Evolutionary conservation across 1,140 invertebrate genomes (phyloP).

Genomic region (Aporrectodea caliginosa): DNA sequence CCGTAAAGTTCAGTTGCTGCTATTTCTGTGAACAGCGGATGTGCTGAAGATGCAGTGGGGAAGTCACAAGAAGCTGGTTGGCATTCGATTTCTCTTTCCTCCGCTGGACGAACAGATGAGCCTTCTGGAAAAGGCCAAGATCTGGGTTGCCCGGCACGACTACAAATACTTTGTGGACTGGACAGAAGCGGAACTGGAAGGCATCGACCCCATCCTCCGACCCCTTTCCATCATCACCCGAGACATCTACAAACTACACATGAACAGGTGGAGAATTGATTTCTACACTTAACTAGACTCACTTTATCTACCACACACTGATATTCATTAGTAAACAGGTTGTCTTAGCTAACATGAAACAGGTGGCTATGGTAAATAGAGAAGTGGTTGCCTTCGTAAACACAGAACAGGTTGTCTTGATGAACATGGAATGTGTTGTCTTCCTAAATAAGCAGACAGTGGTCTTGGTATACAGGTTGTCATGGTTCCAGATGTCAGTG

Average conservation of each 20-base stretch:
- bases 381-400: too few species aligned
- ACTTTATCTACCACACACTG: too few species aligned
- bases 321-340: too few species aligned
- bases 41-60: background rate
- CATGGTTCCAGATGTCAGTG: too few species aligned
- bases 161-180: conserved; percentile 38
- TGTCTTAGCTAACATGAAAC: too few species aligned
- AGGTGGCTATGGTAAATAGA: too few species aligned
- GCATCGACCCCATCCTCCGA: conserved; percentile 28
- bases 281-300: too few species aligned
- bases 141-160: conserved; percentile 36
- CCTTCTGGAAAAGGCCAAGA: conserved; percentile 27
- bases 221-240: conserved; percentile 33
- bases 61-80: conserved; percentile 26
- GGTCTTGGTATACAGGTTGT: too few species aligned
- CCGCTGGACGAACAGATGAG: conserved; percentile 30
- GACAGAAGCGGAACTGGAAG: conserved; percentile 33
- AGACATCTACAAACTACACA: conserved; percentile 35
- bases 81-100: conserved; percentile 33
- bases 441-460: too few species aligned
- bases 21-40: background rate
- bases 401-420: too few species aligned
- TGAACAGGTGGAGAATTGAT: conserved; percentile 36
- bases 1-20: too few species aligned
- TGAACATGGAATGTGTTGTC: too few species aligned